phyloP scores from a whole-genome alignment of 2,113 vertebrate species.

The Otus sunia region DNA sequence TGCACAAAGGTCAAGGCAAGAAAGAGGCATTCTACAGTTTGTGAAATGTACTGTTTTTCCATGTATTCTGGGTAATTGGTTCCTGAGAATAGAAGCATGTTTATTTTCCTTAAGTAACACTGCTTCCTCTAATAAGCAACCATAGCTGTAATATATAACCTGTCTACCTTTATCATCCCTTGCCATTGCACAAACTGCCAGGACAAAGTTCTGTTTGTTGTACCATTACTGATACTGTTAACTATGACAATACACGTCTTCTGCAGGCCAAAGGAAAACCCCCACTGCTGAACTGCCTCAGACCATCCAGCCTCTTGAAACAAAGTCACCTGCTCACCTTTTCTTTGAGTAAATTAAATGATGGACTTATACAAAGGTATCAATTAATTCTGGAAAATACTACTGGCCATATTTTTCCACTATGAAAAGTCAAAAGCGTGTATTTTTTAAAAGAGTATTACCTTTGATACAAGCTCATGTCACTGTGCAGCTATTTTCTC shows the following conservation, averaged over 20 bases:
- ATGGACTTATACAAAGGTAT: not conserved
- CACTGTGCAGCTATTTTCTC: not conserved
- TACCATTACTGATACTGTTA: not conserved
- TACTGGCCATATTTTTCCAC: not conserved
- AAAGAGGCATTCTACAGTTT: not conserved
- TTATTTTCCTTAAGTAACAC: conserved; percentile 15
- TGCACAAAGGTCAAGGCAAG: not conserved
- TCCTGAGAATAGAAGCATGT: not conserved
- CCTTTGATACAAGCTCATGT: not conserved
- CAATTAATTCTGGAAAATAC: not conserved
- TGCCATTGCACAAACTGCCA: not conserved
- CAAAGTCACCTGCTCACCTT: not conserved
- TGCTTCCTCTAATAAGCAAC: conserved; percentile 11
- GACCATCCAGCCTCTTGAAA: not conserved
- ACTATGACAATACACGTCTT: rapidly evolving
- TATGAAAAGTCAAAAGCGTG: not conserved
- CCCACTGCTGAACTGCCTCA: not conserved
- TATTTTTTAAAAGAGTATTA: not conserved
- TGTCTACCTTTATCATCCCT: not conserved
- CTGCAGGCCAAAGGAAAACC: not conserved
- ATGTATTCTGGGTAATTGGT: not conserved
- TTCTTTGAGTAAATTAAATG: not conserved
- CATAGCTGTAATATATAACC: not conserved
- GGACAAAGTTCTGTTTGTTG: not conserved
- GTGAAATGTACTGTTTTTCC: not conserved